Percentiles rank a stretch among this genome's conserved stretches.
phyloP scores from a whole-genome alignment of 1,140 invertebrate genomes.

The Lepidurus packardi region DNA sequence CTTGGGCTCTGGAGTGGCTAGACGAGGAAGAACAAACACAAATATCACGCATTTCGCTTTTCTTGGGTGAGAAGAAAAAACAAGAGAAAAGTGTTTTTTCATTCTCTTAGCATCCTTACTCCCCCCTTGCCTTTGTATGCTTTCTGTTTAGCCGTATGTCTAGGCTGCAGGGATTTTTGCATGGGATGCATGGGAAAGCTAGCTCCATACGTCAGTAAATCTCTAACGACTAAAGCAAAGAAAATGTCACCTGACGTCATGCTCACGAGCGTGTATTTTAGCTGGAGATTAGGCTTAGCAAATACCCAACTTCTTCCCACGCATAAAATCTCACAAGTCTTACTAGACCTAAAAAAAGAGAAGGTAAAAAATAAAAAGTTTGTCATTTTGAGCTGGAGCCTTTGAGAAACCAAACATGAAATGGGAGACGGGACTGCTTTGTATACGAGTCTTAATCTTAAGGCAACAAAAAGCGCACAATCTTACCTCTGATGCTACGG shows the following conservation, averaged over 20 bases:
- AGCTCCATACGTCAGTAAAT: background rate
- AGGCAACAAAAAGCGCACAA: background rate
- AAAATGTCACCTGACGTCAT: conserved; percentile 16
- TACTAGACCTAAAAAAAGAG: no score
- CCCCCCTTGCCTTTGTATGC: no score
- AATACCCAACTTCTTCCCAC: background rate
- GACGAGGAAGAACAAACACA: no score
- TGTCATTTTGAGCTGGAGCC: background rate
- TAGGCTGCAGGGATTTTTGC: background rate
- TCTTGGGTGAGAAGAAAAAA: no score
- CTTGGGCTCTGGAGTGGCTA: no score
- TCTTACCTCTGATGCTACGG: background rate
- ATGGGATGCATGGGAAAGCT: background rate
- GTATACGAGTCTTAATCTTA: background rate
- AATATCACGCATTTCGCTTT: no score
- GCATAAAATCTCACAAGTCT: background rate
- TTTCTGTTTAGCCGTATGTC: no score
- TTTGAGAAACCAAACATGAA: conserved; percentile 11
- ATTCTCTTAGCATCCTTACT: no score
- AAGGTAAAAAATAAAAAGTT: background rate
- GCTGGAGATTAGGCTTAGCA: conserved; percentile 3
- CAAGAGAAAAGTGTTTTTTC: no score
- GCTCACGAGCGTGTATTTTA: background rate
- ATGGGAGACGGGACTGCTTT: background rate
- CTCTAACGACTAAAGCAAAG: background rate